These are phyloP conservation scores for Crocallis elinguaria DNA, from an alignment of 2,888 invertebrate species.

Conservation along the genomic window DNA sequence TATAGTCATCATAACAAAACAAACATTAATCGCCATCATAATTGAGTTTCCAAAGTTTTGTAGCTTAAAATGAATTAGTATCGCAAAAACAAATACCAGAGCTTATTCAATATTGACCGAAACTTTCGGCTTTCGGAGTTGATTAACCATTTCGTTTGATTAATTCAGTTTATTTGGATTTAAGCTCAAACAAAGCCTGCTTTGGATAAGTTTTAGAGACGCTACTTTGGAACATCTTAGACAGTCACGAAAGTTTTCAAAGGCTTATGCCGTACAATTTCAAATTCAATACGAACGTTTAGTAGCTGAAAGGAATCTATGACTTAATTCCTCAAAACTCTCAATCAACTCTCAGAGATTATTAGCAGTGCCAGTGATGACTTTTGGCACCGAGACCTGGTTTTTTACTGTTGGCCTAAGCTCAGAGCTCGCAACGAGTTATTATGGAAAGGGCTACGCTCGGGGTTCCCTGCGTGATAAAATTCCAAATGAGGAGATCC, in stretches of 20 bases:
- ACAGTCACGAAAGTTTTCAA: conserved; percentile 13
- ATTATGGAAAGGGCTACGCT: too few relatives aligned
- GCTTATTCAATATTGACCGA: conserved; percentile 21
- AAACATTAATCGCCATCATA: neutral
- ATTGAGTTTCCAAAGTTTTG: neutral
- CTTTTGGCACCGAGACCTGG: too few relatives aligned
- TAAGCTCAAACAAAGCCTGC: conserved; percentile 18
- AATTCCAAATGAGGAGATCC: too few relatives aligned
- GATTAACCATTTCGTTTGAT: conserved; percentile 17
- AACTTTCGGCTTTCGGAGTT: conserved; percentile 21
- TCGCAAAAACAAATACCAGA: conserved; percentile 15
- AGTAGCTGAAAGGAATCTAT: neutral
- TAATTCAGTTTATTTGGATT: conserved; percentile 15
- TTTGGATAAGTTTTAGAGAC: conserved; percentile 6
- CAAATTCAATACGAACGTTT: neutral
- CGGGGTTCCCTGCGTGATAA: too few relatives aligned
- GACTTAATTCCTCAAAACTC: too few relatives aligned
- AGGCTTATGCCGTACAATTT: neutral
- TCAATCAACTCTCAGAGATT: too few relatives aligned
- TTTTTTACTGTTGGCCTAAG: too few relatives aligned
- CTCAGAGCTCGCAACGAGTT: too few relatives aligned
- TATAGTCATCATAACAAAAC: neutral
- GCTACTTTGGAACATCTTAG: conserved; percentile 3
- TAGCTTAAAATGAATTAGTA: conserved; percentile 12
- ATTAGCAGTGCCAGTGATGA: too few relatives aligned